Base-by-base conservation (phyloP, 2,113 vertebrate species). In the Myocastor coypus region DNA sequence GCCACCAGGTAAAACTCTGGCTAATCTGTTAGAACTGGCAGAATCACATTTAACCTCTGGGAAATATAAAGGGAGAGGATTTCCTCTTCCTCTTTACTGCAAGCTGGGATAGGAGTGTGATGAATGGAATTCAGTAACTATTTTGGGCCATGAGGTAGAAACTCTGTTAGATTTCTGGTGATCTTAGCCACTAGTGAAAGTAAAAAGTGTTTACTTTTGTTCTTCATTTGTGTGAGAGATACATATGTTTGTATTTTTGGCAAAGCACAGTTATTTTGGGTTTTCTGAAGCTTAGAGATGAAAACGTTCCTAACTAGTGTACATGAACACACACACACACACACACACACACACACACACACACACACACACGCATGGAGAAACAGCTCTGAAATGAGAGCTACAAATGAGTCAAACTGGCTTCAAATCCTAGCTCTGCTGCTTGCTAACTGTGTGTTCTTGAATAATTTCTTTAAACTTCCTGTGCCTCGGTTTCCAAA, bases 71-170 rank as follows among this genome's bases (percentile, higher is more conserved):
- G 73, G 63, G 24, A 61, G 8, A 34, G 7, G 59, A 0, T 11
- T 87, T 80, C 81, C 19, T 42, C 61, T 82, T 82, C 71, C 20
- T 96, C 30, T 10, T 57, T 78, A 32, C 22, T 26, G 28, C 4
- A 34, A 87, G 50, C 22, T 80, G 57, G 73, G 55, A 59, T n/a
- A 32, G 50, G 55, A 85, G 64, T 63, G 59, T 90, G 93, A 13
- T 83, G 17, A 32, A 30, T 91, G 85, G 86, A 73, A 50, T 46
- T 57, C 46, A 14, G 64, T 8, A 88, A 87, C 11, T 28, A 6
- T 46, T 89, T 73, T 63, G 92, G 59, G 57, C n/a, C 28, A 37
- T 50, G 75, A 95, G 73, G 66, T 50, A 68, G 93, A 78, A 96
- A 14, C 12, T 91, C 75, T 37, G 1, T 46, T 73, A 46, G 17